Percentiles rank a stretch among this genome's conserved stretches.
Conservation (phyloP, 1,140 invertebrate genomes). For the Magallana ariakensis region DNA sequence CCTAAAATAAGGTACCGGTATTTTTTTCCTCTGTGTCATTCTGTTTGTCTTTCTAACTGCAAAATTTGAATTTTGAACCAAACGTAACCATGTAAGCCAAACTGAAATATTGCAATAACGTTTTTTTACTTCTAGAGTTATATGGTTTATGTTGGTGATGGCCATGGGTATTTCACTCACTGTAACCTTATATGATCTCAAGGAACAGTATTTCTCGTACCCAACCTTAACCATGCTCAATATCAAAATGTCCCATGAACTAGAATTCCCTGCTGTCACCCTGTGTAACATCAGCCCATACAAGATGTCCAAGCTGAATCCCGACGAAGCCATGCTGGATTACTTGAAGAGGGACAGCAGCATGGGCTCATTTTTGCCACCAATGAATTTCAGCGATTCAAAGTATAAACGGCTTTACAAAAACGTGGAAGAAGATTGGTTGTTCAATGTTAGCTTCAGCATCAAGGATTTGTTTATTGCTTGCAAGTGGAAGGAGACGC, state of each 20-base stretch:
- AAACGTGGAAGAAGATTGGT: conserved; percentile 24
- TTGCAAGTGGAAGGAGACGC: conserved; percentile 15
- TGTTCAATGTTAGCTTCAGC: not conserved
- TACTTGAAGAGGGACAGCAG: conserved; percentile 39
- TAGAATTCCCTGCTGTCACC: conserved; percentile 47
- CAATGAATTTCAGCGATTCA: conserved; percentile 43
- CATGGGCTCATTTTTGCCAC: conserved; percentile 3
- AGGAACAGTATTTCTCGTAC: conserved; percentile 34
- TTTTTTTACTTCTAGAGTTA: conserved; percentile 17
- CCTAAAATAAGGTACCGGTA: too few relatives aligned
- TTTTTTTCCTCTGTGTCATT: too few relatives aligned
- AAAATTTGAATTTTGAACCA: too few relatives aligned
- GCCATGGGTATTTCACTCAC: conserved; percentile 30
- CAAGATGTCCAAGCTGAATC: conserved; percentile 35
- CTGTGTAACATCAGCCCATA: conserved; percentile 39
- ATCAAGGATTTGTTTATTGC: not conserved
- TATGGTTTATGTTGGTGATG: conserved; percentile 40
- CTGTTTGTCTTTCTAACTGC: too few relatives aligned
- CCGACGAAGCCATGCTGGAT: not conserved
- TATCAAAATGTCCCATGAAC: not conserved
- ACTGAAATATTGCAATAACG: not conserved
- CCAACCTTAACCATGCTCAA: conserved; percentile 42
- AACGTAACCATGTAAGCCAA: too few relatives aligned
- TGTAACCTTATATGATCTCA: conserved; percentile 6
- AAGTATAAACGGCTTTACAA: not conserved